Base-by-base conservation (phyloP, 2,888 invertebrate genomes). In the Amitus sp. region DNA sequence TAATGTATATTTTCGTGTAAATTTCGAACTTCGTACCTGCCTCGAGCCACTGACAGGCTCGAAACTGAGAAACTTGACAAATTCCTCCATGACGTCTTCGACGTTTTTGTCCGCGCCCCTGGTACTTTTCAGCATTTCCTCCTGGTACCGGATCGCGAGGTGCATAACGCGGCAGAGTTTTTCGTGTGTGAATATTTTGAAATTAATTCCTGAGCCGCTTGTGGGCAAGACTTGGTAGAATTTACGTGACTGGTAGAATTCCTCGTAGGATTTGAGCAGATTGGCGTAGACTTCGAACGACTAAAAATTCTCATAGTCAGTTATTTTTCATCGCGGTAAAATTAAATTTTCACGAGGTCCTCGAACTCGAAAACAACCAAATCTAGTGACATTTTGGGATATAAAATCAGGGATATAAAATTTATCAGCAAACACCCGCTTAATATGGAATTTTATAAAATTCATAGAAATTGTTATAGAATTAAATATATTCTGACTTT, bases 121-220 rank as follows among this genome's bases (percentile, higher is more conserved):
- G 3, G 60, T 56, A 1, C 63, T 67, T 45, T 78, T 81, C 1
- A 81, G 37, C n/a, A 73, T 55, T 48, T 81, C 77, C 19, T 77
- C 76, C 20, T 80, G 79, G 47, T 79, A 71, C 20, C 69, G 67
- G 5, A 82, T 50, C 13, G 78, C 69, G 33, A 80, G 37, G 47
- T 73, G 54, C 69, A 77, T 73, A 15, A 80, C 65, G 6, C 78
- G 70, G 43, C 78, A 71, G 1, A 82, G 51, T 62, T 78, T 80
- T 50, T 82, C 82, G 39, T 82, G 82, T 0, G 76, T 47, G 30
- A 79, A 77, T 39, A 79, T 70, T 60, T 80, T 80, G 56, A 80
- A 82, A 60, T 80, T 81, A 15, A 81, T 72, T 1, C 82, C 82
- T 12, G 74, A 73, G 1, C 69, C 68, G 0, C 77, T 56, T 17